phyloP scores from a whole-genome alignment of 2,113 vertebrate genomes.

The Chrysemys picta region DNA sequence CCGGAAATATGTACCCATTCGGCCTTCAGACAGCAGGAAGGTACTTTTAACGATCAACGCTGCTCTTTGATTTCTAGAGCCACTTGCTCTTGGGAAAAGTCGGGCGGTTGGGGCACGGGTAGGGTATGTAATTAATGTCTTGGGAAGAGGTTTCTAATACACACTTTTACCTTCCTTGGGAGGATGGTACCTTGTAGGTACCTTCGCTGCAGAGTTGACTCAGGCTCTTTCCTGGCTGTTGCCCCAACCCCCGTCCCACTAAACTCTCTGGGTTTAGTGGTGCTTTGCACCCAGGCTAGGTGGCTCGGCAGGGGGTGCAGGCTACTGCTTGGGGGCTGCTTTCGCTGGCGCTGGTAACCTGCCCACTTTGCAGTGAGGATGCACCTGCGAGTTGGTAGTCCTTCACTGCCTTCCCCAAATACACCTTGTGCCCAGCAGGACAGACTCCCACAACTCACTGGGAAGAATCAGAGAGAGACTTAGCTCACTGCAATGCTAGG shows the following conservation, averaged over 20 bases:
- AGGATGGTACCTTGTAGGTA: neutral
- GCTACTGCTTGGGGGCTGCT: neutral
- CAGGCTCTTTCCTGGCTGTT: neutral
- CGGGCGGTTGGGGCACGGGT: neutral
- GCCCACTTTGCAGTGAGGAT: neutral
- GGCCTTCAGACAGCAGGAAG: neutral
- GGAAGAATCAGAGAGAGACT: neutral
- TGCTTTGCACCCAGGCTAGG: too few species aligned
- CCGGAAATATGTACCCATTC: neutral
- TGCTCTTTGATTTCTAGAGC: neutral
- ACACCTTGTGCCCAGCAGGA: neutral
- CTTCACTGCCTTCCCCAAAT: neutral
- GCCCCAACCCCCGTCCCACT: neutral
- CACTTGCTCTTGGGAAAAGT: neutral
- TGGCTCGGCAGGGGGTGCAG: too few species aligned
- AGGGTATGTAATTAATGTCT: neutral
- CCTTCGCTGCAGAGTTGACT: neutral
- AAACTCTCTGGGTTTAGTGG: neutral
- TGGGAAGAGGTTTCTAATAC: neutral
- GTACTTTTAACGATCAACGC: neutral
- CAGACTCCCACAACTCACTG: neutral
- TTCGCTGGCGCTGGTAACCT: neutral
- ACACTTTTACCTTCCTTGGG: neutral
- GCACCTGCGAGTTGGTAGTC: neutral
- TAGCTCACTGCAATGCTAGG: neutral